A percentile compares a stretch with the other conserved stretches of the same genome.
phyloP scores from a whole-genome alignment of 1,140 invertebrate genomes.

The Heliconius hewitsoni region DNA sequence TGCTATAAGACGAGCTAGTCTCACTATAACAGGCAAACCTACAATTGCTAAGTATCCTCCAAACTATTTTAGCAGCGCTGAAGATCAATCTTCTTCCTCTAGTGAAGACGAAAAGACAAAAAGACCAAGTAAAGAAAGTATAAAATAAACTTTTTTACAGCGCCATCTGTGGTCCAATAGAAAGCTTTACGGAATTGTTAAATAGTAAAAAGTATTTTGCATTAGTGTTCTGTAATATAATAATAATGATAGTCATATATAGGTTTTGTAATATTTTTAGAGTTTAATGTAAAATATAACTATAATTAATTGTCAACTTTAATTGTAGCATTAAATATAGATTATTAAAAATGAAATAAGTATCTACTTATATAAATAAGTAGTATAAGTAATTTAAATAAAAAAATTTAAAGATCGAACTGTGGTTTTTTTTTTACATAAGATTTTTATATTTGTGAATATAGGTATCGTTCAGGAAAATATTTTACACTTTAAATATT shows the following conservation, averaged over 20 bases:
- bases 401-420: no score
- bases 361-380: no score
- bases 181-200: background rate
- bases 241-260: background rate
- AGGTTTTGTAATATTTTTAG: background rate
- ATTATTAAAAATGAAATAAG: no score
- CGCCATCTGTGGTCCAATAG: conserved; percentile 55
- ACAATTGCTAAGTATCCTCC: conserved; percentile 65
- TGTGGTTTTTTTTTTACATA: no score
- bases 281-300: background rate
- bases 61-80: conserved; percentile 62
- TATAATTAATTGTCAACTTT: background rate
- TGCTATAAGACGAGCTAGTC: conserved; percentile 66
- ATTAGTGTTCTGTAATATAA: background rate
- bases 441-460: no score
- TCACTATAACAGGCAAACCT: conserved; percentile 62
- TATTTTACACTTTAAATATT: no score
- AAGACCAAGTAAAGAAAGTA: conserved; percentile 15
- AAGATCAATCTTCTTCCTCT: conserved; percentile 60
- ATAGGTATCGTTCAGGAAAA: no score
- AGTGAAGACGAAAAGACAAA: conserved; percentile 63
- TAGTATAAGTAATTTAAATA: no score
- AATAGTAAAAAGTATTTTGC: background rate
- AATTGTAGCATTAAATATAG: no score
- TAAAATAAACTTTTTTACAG: conserved; percentile 5